Evolutionary conservation across 1,140 invertebrate species (phyloP).

Genomic region (Penaeus japonicus): DNA sequence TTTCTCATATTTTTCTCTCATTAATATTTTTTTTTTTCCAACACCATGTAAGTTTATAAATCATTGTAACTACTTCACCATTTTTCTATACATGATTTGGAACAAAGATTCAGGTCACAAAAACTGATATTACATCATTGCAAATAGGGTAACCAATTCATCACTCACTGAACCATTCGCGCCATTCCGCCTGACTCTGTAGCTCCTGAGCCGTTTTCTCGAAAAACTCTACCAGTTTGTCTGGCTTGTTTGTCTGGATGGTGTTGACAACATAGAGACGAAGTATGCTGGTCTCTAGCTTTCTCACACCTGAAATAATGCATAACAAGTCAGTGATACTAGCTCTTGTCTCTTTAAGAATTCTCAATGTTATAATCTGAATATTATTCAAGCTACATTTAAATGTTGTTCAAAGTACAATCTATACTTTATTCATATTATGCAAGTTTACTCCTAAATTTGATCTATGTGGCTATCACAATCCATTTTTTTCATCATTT

Average conservation of each 20-base stretch:
- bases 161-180: constrained; percentile 94
- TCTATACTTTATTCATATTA: too few species aligned
- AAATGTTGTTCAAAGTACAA: too few species aligned
- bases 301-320: constrained; percentile 70
- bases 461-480: too few species aligned
- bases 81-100: too few species aligned
- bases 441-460: too few species aligned
- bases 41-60: too few species aligned
- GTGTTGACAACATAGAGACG: constrained; percentile 92
- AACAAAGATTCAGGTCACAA: too few species aligned
- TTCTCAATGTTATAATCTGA: background rate
- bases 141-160: background rate
- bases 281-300: constrained; percentile 86
- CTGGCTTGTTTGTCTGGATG: constrained; percentile 78
- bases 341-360: background rate
- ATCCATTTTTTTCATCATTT: too few species aligned
- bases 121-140: background rate
- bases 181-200: constrained; percentile 91
- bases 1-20: too few species aligned
- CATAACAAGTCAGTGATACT: background rate
- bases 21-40: too few species aligned
- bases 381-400: background rate
- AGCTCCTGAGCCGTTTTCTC: constrained; percentile 85
- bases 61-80: too few species aligned
- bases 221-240: constrained; percentile 91